phyloP scores from a whole-genome alignment of 2,888 invertebrate species.

The Sphaeridia pumilis region DNA sequence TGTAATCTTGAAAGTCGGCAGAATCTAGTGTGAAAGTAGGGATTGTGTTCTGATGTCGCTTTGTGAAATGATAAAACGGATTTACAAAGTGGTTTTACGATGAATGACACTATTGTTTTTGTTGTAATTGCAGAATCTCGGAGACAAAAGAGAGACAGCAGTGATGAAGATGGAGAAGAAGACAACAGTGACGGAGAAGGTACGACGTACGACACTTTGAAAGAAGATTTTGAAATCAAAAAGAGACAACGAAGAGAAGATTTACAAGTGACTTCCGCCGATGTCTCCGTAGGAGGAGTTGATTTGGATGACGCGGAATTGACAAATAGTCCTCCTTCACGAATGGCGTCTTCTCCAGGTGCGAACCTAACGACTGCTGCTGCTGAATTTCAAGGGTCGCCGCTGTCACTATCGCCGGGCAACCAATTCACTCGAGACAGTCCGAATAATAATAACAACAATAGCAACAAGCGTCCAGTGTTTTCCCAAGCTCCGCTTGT shows the following conservation, averaged over 20 bases:
- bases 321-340: constrained; percentile 5
- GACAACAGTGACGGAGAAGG: constrained; percentile 14
- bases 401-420: neutral
- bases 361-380: neutral
- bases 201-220: constrained; percentile 14
- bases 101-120: constrained; percentile 20
- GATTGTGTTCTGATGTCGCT: neutral
- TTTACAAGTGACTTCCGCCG: no score
- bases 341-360: neutral
- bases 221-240: constrained; percentile 8
- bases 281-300: neutral
- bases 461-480: neutral
- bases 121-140: constrained; percentile 28
- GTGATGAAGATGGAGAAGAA: constrained; percentile 26
- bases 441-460: neutral
- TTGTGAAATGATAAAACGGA: neutral
- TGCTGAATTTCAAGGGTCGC: neutral
- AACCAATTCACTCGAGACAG: neutral
- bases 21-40: neutral
- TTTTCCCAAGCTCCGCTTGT: neutral
- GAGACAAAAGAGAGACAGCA: constrained; percentile 30
- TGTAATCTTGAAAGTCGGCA: neutral
- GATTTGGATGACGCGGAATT: constrained; percentile 1
- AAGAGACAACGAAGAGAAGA: neutral
- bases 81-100: neutral